These are phyloP conservation scores for Pitangus sulphuratus DNA, from an alignment of 2,797 vertebrate genomes.

Conservation along the genomic window DNA sequence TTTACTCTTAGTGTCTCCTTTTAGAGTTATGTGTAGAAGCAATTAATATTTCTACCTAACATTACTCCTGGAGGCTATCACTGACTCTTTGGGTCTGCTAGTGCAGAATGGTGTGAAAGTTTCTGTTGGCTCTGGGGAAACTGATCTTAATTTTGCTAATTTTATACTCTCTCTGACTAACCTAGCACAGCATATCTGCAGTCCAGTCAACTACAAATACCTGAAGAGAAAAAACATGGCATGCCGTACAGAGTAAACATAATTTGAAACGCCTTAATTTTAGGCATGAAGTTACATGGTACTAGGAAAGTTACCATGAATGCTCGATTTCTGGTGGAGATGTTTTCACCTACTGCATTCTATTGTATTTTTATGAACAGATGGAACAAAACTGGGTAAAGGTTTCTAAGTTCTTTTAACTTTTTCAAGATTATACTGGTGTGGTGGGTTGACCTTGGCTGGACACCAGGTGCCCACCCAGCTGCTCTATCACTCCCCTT, in stretches of 20 bases:
- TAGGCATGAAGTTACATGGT: neutral
- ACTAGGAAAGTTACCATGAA: neutral
- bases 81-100: neutral
- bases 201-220: neutral
- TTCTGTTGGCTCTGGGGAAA: neutral
- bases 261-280: neutral
- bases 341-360: neutral
- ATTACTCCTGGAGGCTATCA: neutral
- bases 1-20: neutral
- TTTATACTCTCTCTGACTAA: neutral
- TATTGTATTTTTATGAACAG: neutral
- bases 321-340: neutral
- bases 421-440: neutral
- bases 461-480: too few species aligned
- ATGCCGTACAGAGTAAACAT: neutral
- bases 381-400: neutral
- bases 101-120: neutral
- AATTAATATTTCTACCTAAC: neutral
- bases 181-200: neutral
- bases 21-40: neutral
- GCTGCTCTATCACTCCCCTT: too few species aligned
- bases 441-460: too few species aligned
- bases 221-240: neutral
- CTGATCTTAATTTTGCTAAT: neutral
- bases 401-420: neutral